Base-by-base conservation (phyloP, 2,888 invertebrate species). In the Oscheius onirici region DNA sequence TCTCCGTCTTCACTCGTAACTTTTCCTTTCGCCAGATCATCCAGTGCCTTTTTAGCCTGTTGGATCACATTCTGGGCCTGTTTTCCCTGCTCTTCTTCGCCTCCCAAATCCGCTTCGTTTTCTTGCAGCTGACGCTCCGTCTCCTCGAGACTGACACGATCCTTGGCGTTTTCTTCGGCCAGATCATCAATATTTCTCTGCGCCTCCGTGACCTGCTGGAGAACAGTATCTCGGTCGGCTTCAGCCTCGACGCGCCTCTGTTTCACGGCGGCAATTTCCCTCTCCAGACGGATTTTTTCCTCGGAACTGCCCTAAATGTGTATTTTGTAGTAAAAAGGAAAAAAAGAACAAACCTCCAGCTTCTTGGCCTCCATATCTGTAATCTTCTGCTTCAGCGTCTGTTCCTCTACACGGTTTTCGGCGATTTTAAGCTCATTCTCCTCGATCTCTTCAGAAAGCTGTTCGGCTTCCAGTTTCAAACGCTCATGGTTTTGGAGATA, bases 21-120 rank as follows among this genome's bases (percentile, higher is more conserved):
- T 82, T 93, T 90, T 11, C 97, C 97, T 41, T 93, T 91, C 85
- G 92, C 93, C 49, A 95, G 91, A 22, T 94, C 94, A 85, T 96
- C 92, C 85, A 92, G 44, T 24, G 78, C 61, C 10, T 55, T 49
- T 26, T 63, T 71, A 2, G 72, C 72, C 34, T 92, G 89, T 0
- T 80, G 28, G 8, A 15, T n/a, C 15, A 52, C 63, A 8, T 66
- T 28, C 46, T 74, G 52, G 10, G 44, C 40, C 41, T 60, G 58
- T 10, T 40, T 61, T 60, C 69, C 54, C 17, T 46, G 60, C 41
- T 65, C 58, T 51, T 77, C 77, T n/a, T 74, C 66, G 2, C 70
- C 66, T 40, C 67, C 67, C 24, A 58, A 58, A 15, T 13, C 26
- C 5, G 61, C 24, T 46, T 77, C 68, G 3, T 49, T 15, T 34